Base-by-base conservation (phyloP, 2,888 invertebrate genomes). In the Nymphalis c-album region DNA sequence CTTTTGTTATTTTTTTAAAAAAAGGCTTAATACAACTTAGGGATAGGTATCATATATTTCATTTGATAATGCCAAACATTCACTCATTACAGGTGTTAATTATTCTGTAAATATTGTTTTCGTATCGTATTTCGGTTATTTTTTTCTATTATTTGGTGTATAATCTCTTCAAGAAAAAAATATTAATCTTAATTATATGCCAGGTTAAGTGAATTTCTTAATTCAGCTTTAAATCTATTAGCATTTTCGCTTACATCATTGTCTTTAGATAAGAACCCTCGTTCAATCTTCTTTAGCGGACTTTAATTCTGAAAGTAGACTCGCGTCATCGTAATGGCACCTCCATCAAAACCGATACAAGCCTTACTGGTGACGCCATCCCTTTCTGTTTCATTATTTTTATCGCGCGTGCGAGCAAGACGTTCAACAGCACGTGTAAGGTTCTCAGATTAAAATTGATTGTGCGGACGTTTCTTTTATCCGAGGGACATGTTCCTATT, bases 371-470 rank as follows among this genome's bases (percentile, higher is more conserved):
- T 76, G 68, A 74, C 64, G 46, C 74, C 58, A 31, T 88, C 87
- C 72, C 76, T 77, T 76, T 88, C 78, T 68, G 50, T 45, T 75
- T 31, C 46, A 68, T 6, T 20, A 0, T n/a, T 6, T 66, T 61
- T 13, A 10, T 5, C 8, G 8, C 40, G 51, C 47, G 83, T 65
- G 63, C n/a, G 75, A 85, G 71, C 71, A 78, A 71, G 86, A 86
- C 20, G 72, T 64, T 18, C 17, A 67, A 58, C 62, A 73, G 71
- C 85, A 85, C 86, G 85, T 85, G 86, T 80, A 75, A 77, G 75
- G 82, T 82, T 85, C 82, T 79, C 85, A 90, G 91, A 92, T 92
- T 91, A 91, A 91, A 91, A 92, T 92, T 91, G 91, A 92, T 92
- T 87, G 90, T 83, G 77, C 79, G 86, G 87, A 85, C 88, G 84